Base-by-base conservation (phyloP, 2,888 invertebrate genomes). In the Subacronicta megacephala region DNA sequence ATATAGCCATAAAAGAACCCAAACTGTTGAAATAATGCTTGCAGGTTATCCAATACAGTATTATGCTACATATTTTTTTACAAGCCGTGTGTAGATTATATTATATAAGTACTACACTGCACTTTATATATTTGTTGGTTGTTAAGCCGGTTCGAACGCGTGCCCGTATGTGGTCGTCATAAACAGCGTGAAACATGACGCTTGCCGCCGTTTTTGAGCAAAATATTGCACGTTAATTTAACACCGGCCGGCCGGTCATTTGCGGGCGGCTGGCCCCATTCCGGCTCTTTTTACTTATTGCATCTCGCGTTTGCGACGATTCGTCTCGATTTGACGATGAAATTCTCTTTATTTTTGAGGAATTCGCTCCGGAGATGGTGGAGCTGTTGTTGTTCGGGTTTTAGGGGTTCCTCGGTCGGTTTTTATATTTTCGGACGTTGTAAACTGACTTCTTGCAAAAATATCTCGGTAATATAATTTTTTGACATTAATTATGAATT, bases 181-280 rank as follows among this genome's bases (percentile, higher is more conserved):
- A 90, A 90, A 90, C 83, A 84, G 82, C 74, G 81, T 83, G 93
- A 88, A 93, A 94, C 92, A 83, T 83, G 94, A 93, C 89, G 85
- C 93, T 83, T 83, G 87, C 85, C 88, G 89, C 89, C 88, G 88
- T 90, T 93, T 93, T 92, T 87, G 87, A 90, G 89, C 90, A 91
- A 93, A 93, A 92, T 93, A 92, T 87, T 90, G 92, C 90, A 91
- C 93, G 93, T 93, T 93, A 92, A 93, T 93, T 93, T 93, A 93
- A 84, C 91, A 88, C 92, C 84, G 86, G 63, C 80, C 77, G 77
- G 71, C 64, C 81, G 86, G 88, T 89, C 91, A 90, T 91, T 92
- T 90, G 91, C 83, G 90, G 87, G 80, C 70, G 52, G 62, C 57
- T 62, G 62, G 71, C 65, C 66, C 73, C 74, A 74, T 78, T 77